These are phyloP conservation scores for Eolophus roseicapilla DNA, from an alignment of 2,113 vertebrate species.

Conservation along the genomic window DNA sequence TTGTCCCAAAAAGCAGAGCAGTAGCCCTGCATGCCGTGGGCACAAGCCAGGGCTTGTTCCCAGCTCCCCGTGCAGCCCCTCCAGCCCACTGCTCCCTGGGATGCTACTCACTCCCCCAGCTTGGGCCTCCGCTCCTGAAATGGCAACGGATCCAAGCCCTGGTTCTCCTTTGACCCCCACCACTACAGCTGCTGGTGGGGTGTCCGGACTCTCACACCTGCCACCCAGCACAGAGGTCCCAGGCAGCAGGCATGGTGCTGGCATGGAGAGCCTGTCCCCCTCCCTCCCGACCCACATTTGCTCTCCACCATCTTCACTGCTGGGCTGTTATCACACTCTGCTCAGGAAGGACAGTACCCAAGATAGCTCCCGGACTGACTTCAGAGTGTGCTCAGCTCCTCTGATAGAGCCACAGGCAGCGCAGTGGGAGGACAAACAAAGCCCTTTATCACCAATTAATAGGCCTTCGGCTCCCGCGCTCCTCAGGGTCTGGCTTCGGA, in stretches of 20 bases:
- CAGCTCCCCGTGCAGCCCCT: background rate
- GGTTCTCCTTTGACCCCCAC: background rate
- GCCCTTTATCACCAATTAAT: background rate
- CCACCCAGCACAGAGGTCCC: fast-evolving
- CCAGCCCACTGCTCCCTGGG: background rate
- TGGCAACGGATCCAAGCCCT: fast-evolving
- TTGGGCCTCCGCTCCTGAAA: fast-evolving
- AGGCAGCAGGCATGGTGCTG: fast-evolving
- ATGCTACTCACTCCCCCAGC: fast-evolving
- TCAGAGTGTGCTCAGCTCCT: background rate
- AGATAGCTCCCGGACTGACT: background rate
- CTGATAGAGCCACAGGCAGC: background rate
- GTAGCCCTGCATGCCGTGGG: fast-evolving
- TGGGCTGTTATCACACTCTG: background rate
- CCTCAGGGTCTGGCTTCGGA: background rate
- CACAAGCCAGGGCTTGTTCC: background rate
- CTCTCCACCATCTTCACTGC: background rate
- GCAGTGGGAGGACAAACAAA: conserved; percentile 4
- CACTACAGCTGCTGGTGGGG: background rate
- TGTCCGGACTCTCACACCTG: background rate
- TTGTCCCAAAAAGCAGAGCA: background rate
- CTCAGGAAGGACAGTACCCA: background rate
- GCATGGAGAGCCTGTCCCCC: background rate
- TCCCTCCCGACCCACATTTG: background rate
- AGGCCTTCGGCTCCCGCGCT: background rate